These are phyloP conservation scores for Spisula solida DNA, from an alignment of 2,888 invertebrate genomes.

Conservation along the genomic window DNA sequence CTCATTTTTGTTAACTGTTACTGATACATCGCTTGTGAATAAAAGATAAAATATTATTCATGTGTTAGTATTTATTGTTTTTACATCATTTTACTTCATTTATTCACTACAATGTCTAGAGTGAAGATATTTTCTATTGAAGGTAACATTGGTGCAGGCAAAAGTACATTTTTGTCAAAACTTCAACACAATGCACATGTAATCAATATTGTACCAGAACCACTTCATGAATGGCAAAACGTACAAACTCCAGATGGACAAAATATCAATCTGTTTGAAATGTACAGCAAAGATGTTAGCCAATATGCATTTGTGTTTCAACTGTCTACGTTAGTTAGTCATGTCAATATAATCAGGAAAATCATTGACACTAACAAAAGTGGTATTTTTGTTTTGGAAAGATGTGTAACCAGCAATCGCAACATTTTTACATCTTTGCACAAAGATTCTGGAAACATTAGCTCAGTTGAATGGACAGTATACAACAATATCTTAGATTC, in stretches of 20 bases:
- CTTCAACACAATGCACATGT: too few species aligned
- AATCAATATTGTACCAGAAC: neutral
- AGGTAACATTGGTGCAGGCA: slow-evolving; percentile 28
- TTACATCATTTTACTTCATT: too few species aligned
- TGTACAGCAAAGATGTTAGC: neutral
- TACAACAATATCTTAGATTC: neutral
- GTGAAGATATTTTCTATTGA: slow-evolving; percentile 22
- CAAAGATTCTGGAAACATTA: neutral
- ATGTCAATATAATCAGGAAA: neutral
- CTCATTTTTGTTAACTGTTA: neutral
- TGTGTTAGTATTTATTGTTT: too few species aligned
- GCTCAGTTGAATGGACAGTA: neutral
- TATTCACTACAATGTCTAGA: too few species aligned
- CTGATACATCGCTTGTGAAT: neutral
- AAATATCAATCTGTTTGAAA: neutral
- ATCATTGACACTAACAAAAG: neutral
- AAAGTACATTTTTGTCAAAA: slow-evolving; percentile 1
- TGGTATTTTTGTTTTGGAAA: neutral
- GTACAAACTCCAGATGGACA: neutral
- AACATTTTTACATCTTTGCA: neutral
- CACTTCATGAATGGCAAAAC: slow-evolving; percentile 3
- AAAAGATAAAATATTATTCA: too few species aligned
- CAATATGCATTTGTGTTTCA: slow-evolving; percentile 3
- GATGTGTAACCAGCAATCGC: slow-evolving; percentile 2
- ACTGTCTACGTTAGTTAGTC: neutral